Conservation (phyloP, 92 coral and sea anemone genomes). For the Epizoanthus illoricatus region DNA sequence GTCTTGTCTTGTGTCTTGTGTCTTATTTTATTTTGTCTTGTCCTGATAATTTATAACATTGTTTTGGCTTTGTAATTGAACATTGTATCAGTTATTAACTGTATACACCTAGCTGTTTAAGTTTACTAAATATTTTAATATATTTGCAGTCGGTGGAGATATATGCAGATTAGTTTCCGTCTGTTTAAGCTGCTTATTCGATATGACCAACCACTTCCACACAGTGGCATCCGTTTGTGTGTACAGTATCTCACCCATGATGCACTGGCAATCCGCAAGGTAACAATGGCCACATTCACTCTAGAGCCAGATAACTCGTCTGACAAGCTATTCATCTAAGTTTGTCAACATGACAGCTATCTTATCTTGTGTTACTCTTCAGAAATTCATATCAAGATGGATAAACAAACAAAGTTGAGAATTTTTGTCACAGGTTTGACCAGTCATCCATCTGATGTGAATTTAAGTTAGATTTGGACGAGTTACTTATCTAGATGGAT, state of each 20-base stretch:
- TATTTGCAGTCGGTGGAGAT: slow-evolving; percentile 92
- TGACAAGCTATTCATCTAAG: too few species aligned
- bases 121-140: neutral
- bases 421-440: too few species aligned
- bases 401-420: too few species aligned
- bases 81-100: neutral
- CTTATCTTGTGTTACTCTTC: too few species aligned
- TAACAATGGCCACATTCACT: slow-evolving; percentile 6
- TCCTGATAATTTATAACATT: too few species aligned
- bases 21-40: neutral
- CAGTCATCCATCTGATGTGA: too few species aligned
- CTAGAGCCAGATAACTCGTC: too few species aligned
- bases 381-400: too few species aligned
- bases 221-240: slow-evolving; percentile 61
- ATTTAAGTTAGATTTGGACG: too few species aligned
- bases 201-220: slow-evolving; percentile 80
- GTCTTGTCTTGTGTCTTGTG: neutral
- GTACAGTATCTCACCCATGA: slow-evolving; percentile 80
- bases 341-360: too few species aligned
- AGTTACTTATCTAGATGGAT: too few species aligned
- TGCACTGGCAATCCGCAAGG: slow-evolving; percentile 92
- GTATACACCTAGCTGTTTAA: neutral
- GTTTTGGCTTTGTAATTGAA: too few species aligned
- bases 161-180: slow-evolving; percentile 82
- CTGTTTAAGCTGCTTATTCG: slow-evolving; percentile 81